phyloP scores from a whole-genome alignment of 2,113 vertebrate species.

The Oryzias javanicus region DNA sequence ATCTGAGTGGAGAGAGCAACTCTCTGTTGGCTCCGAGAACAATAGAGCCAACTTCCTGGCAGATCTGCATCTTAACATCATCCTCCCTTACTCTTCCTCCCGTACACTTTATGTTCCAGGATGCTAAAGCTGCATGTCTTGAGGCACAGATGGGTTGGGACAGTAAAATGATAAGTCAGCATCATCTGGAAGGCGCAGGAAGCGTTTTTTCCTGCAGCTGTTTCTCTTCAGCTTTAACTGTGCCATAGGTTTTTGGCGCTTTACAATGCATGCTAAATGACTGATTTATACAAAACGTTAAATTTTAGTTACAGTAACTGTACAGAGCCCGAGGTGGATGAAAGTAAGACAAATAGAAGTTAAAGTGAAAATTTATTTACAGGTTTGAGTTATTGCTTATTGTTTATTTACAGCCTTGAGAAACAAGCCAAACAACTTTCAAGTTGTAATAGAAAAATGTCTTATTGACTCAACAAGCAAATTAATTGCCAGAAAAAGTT shows the following conservation, averaged over 20 bases:
- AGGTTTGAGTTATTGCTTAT: too few species aligned
- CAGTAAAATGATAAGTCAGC: slow-evolving; percentile 52
- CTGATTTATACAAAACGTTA: not conserved
- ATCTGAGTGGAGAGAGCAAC: slow-evolving; percentile 42
- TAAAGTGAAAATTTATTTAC: not conserved
- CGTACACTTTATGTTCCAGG: slow-evolving; percentile 41
- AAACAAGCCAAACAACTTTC: slow-evolving; percentile 3
- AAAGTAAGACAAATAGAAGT: not conserved
- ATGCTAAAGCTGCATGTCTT: slow-evolving; percentile 51
- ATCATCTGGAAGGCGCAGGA: slow-evolving; percentile 20
- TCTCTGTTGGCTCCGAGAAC: slow-evolving; percentile 65
- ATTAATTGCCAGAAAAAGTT: not conserved
- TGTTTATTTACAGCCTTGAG: too few species aligned
- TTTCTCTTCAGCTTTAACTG: not conserved
- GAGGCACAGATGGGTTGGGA: slow-evolving; percentile 26
- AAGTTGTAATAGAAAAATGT: not conserved
- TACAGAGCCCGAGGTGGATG: not conserved
- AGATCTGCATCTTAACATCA: slow-evolving; percentile 42
- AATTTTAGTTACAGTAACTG: not conserved
- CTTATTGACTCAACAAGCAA: not conserved
- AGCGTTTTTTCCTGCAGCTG: slow-evolving; percentile 25
- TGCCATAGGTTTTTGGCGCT: not conserved
- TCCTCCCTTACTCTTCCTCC: slow-evolving; percentile 31
- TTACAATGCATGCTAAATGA: too few species aligned
- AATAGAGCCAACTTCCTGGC: slow-evolving; percentile 76